These are phyloP conservation scores for Hirtodrosophila confusa DNA, from an alignment of 2,888 invertebrate species.

Conservation along the genomic window DNA sequence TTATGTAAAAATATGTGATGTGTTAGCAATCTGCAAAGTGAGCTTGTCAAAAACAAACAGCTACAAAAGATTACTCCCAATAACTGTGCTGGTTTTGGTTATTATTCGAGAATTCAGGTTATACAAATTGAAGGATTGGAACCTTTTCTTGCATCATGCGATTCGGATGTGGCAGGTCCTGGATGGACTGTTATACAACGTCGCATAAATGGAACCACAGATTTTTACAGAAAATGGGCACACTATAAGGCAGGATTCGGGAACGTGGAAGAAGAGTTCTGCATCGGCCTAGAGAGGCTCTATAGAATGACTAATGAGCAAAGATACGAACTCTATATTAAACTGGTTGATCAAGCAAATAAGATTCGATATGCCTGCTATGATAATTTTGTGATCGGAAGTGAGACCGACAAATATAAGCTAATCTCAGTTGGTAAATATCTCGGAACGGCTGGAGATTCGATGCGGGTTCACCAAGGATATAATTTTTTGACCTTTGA, in stretches of 20 bases:
- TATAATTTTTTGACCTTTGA: no score
- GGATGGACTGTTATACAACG: slow-evolving; percentile 26
- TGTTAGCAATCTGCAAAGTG: no score
- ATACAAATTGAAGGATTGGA: not conserved
- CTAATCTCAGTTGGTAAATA: not conserved
- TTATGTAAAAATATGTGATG: no score
- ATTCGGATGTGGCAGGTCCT: not conserved
- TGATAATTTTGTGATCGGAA: not conserved
- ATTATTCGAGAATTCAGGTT: not conserved
- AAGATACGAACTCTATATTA: slow-evolving; percentile 1
- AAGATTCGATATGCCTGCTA: not conserved
- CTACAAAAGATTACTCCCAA: no score
- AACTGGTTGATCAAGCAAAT: not conserved
- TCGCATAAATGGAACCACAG: slow-evolving; percentile 7
- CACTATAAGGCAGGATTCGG: slow-evolving; percentile 10
- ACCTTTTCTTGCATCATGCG: not conserved
- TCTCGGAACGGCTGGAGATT: slow-evolving; percentile 1
- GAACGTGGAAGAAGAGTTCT: not conserved
- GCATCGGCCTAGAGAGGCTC: not conserved
- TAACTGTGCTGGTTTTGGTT: no score
- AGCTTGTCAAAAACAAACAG: no score
- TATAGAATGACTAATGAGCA: not conserved
- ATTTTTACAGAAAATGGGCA: slow-evolving; percentile 19
- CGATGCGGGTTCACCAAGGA: not conserved
- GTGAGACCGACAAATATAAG: slow-evolving; percentile 1